A percentile compares a stretch with the other conserved stretches of the same genome.
These are phyloP conservation scores for Clamator glandarius DNA, from an alignment of 2,797 vertebrate species.

Conservation along the genomic window DNA sequence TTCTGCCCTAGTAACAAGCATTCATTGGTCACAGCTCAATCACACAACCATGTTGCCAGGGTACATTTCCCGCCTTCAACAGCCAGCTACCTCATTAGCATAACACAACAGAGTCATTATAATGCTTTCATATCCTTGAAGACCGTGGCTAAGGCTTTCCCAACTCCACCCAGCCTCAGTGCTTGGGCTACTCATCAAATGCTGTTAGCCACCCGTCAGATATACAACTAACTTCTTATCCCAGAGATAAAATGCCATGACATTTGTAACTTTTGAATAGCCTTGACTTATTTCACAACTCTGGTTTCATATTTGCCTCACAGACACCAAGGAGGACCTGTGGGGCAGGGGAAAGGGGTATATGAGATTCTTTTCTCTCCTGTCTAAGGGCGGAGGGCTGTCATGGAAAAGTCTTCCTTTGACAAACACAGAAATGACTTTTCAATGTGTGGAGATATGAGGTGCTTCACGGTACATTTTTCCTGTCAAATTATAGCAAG, in stretches of 20 bases:
- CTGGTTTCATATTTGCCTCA: background rate
- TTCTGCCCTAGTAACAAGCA: too few species aligned
- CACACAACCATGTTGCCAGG: too few species aligned
- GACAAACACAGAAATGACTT: background rate
- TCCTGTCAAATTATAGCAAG: background rate
- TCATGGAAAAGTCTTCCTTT: background rate
- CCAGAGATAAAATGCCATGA: background rate
- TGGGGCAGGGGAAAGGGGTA: background rate
- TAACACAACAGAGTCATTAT: too few species aligned
- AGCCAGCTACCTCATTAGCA: too few species aligned
- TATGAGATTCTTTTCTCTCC: background rate
- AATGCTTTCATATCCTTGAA: too few species aligned
- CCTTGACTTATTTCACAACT: background rate
- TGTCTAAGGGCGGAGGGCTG: background rate
- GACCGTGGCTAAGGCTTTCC: too few species aligned
- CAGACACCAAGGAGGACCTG: too few species aligned
- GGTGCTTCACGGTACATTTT: background rate
- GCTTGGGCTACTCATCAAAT: too few species aligned
- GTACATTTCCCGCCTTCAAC: too few species aligned
- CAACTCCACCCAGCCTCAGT: too few species aligned
- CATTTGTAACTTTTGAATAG: background rate
- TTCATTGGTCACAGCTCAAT: too few species aligned
- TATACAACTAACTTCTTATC: background rate
- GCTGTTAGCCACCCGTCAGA: too few species aligned
- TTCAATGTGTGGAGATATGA: background rate